phyloP scores from a whole-genome alignment of 2,113 vertebrate species.

The Scophthalmus maximus region DNA sequence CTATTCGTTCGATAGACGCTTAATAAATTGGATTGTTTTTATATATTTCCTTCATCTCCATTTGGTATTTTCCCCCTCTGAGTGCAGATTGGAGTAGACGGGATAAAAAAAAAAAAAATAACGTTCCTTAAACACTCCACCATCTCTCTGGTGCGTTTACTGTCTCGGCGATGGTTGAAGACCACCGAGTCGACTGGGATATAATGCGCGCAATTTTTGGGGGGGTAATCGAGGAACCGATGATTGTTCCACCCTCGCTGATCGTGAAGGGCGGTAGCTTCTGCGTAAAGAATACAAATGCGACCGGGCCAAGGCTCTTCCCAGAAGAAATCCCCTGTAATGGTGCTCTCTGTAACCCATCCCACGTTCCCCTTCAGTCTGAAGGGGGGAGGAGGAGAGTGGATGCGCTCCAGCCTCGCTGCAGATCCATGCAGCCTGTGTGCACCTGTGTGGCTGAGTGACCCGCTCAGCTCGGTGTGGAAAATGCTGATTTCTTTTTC shows the following conservation, averaged over 20 bases:
- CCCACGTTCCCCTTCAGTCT: background rate
- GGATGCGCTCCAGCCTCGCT: slow-evolving; percentile 9
- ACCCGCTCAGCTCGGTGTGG: slow-evolving; percentile 64
- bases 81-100: background rate
- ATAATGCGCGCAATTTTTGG: background rate
- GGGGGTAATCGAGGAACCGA: background rate
- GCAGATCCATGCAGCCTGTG: slow-evolving; percentile 55
- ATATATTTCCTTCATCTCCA: no score
- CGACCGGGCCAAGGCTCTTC: background rate
- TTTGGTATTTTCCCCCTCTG: background rate
- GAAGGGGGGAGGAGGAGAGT: slow-evolving; percentile 13
- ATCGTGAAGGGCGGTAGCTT: background rate
- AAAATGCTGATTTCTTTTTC: slow-evolving; percentile 71
- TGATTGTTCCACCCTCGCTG: background rate
- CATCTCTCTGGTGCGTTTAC: background rate
- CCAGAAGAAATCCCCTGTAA: background rate
- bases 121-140: background rate
- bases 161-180: background rate
- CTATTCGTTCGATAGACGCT: background rate
- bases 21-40: background rate
- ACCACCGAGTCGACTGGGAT: background rate
- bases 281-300: background rate
- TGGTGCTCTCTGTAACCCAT: slow-evolving; percentile 1
- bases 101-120: background rate
- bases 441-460: slow-evolving; percentile 84